A percentile compares a stretch with the other conserved stretches of the same genome.
These are phyloP conservation scores for Manis pentadactyla DNA, from an alignment of 2,797 vertebrate genomes.

Conservation along the genomic window DNA sequence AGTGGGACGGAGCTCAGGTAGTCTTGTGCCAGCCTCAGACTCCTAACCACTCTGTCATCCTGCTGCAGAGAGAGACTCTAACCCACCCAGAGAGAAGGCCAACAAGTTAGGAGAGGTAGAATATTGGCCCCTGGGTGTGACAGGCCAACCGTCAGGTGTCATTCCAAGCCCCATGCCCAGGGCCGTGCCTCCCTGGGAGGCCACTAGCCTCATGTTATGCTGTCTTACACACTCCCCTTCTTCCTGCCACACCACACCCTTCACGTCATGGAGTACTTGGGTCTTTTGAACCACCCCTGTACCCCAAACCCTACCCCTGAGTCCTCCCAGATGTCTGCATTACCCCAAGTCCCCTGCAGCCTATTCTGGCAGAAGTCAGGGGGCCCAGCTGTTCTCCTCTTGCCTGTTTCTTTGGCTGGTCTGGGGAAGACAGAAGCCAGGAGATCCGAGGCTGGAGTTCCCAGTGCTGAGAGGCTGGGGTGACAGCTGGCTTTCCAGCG, in stretches of 20 bases:
- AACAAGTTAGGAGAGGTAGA: neutral
- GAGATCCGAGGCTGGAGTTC: neutral
- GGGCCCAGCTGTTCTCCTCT: neutral
- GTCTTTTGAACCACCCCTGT: neutral
- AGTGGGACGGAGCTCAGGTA: neutral
- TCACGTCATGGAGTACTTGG: rapidly evolving
- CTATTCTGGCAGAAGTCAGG: neutral
- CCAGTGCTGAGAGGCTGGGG: no score
- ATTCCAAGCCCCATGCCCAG: neutral
- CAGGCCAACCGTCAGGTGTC: neutral
- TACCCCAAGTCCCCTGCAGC: neutral
- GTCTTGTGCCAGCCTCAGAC: neutral
- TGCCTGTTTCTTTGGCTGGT: neutral
- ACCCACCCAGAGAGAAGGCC: rapidly evolving
- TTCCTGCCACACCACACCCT: neutral
- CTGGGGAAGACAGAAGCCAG: neutral
- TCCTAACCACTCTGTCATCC: neutral
- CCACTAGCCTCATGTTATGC: neutral
- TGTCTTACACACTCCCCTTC: no score
- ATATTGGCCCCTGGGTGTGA: neutral
- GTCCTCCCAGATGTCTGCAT: neutral
- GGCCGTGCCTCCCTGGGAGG: rapidly evolving
- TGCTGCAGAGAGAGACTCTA: neutral
- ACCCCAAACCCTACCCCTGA: neutral
- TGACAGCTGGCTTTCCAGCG: neutral